phyloP scores from a whole-genome alignment of 2,888 invertebrate species.

The Blera fallax region DNA sequence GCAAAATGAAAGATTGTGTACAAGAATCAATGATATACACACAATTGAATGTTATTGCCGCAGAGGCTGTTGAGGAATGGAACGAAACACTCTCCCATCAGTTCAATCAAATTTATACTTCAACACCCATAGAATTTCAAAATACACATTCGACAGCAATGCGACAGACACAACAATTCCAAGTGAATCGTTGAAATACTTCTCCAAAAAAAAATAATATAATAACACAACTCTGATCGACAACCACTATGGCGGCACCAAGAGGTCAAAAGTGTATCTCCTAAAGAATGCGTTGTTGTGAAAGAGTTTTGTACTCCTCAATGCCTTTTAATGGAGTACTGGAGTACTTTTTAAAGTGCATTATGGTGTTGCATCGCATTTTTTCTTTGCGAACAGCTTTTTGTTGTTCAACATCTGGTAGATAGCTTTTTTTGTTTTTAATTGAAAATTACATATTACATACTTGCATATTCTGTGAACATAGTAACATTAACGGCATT shows the following conservation, averaged over 20 bases:
- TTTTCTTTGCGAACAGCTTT: conserved; percentile 16
- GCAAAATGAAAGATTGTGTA: conserved; percentile 23
- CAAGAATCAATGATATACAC: conserved; percentile 12
- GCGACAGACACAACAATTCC: conserved; percentile 13
- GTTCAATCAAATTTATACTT: conserved; percentile 53
- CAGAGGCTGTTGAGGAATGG: conserved; percentile 8
- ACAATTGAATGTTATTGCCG: conserved; percentile 23
- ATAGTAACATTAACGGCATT: not conserved
- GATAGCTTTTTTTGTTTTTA: not conserved
- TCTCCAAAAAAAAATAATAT: not conserved
- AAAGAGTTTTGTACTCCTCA: conserved; percentile 33
- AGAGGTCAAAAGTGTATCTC: conserved; percentile 58
- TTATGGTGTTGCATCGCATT: conserved; percentile 50
- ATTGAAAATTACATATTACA: not conserved
- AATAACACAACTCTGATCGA: not conserved
- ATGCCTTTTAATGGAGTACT: conserved; percentile 22
- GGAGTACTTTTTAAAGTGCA: conserved; percentile 56
- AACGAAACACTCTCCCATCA: conserved; percentile 21
- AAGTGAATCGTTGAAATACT: not conserved
- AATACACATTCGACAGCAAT: conserved; percentile 1
- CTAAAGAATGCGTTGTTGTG: conserved; percentile 54
- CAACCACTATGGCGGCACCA: conserved; percentile 2
- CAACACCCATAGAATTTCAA: conserved; percentile 18
- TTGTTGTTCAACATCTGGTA: conserved; percentile 10
- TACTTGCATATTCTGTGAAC: not conserved